Evolutionary conservation across 2,888 invertebrate species (phyloP).

Genomic region (Aleiodes leptofemur): DNA sequence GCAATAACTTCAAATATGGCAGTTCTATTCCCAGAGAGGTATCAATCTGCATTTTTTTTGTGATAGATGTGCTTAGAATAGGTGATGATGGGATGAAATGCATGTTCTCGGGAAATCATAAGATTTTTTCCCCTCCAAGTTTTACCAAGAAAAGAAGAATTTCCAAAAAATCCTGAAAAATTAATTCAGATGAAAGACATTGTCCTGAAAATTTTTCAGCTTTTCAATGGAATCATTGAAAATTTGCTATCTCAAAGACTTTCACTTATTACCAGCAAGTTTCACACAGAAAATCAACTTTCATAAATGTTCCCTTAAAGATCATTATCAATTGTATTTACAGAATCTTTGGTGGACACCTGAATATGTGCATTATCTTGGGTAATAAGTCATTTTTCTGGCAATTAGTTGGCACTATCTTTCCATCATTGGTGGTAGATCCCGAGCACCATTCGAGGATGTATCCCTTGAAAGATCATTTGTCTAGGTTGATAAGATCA

Average conservation of each 20-base stretch:
- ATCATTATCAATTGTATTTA: conserved; percentile 7
- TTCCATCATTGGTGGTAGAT: conserved; percentile 79
- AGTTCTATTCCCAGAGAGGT: conserved; percentile 76
- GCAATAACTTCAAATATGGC: conserved; percentile 75
- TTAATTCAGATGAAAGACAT: too few relatives aligned
- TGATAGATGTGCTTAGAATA: not conserved
- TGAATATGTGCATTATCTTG: conserved; percentile 79
- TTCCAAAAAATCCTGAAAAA: too few relatives aligned
- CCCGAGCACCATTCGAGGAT: conserved; percentile 76
- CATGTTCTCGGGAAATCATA: too few relatives aligned
- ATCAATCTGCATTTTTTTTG: conserved; percentile 10
- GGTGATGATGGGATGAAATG: too few relatives aligned
- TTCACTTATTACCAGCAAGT: too few relatives aligned
- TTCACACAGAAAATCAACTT: not conserved
- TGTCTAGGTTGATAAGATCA: conserved; percentile 72
- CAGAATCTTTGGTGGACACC: conserved; percentile 79
- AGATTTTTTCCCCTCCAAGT: too few relatives aligned
- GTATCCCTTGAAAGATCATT: conserved; percentile 76
- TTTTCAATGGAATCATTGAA: too few relatives aligned
- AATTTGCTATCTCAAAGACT: too few relatives aligned
- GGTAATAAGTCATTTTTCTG: conserved; percentile 65
- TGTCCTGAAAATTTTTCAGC: too few relatives aligned
- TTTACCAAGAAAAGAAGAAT: too few relatives aligned
- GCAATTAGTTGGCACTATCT: conserved; percentile 77
- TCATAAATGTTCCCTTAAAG: not conserved